Evolutionary conservation across 1,140 invertebrate genomes (phyloP), one percentile per base, ranked within the genome.

Genomic region (Subanguina moxae): DNA sequence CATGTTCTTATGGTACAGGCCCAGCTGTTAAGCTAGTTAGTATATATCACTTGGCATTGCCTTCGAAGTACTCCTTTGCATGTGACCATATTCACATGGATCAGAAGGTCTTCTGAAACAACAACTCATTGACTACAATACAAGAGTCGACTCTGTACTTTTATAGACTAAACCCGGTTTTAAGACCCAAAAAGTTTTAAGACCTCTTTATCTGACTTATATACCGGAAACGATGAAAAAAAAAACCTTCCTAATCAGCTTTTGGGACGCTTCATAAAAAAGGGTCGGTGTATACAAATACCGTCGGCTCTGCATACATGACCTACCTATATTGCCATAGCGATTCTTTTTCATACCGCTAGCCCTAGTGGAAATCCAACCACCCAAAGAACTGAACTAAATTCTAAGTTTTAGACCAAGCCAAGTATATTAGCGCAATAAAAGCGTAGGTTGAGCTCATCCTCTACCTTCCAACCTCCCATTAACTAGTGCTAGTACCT

Each of bases 311-410:
- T 38, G 32, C 3, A 3, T 38, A 38, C 32, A 38, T 38, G 32
- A 38, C 32, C 32, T 38, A 38, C 32, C 73, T 45, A 97, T 97
- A 81, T 97, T 97, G 0, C 94, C 94, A 78, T 97, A 98, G 0
- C 90, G 88, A 82, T 97, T 97, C 84, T 98, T 98, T 84, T 98
- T 98, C 94, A 98, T 98, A 13, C 95, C 94, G 25, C 93, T 96
- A 0, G 95, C 94, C 74, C 94, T 85, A 0, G 95, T 98, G 0
- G 94, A 93, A 13, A 98, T 91, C 95, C 95, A 98, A n/a, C 95
- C 95, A 15, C 95, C 94, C 9, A 97, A 85, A n/a, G 86, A 84
- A 72, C 93, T 64, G 64, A 64, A 61, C n/a, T 30, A 43, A 30
- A 43, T 61, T 25, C 3, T 3, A 28, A 56, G 52, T 23, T 38